Percentiles rank a stretch among this genome's conserved stretches.
phyloP scores from a whole-genome alignment of 2,113 vertebrate species.

The Nymphicus hollandicus region DNA sequence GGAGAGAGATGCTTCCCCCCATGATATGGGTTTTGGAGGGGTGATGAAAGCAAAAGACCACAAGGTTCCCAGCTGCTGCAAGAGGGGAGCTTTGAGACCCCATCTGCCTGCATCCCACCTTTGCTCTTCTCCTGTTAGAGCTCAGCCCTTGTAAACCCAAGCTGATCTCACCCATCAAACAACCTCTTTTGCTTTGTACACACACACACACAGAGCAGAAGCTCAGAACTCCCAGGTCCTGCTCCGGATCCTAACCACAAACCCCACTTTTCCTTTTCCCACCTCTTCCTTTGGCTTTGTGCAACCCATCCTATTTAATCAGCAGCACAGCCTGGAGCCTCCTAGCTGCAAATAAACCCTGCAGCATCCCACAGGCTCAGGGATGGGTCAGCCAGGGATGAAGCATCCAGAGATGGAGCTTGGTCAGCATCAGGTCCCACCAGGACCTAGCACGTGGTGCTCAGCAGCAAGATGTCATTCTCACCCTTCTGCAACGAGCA shows the following conservation, averaged over 20 bases:
- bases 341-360: not conserved
- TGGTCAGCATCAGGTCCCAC: accelerated
- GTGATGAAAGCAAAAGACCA: not conserved
- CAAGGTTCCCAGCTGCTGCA: not conserved
- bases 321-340: not conserved
- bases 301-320: not conserved
- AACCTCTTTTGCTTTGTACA: not conserved
- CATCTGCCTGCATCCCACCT: not conserved
- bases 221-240: not conserved
- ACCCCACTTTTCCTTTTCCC: not conserved
- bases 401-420: not conserved
- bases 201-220: not conserved
- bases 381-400: not conserved
- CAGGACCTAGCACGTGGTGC: not conserved
- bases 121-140: not conserved
- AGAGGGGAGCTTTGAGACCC: not conserved
- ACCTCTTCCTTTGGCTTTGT: not conserved
- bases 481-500: not conserved
- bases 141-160: not conserved
- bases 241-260: not conserved
- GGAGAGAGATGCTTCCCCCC: not conserved
- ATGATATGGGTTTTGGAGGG: not conserved
- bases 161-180: not conserved
- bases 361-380: accelerated
- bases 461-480: not conserved